Evolutionary conservation across 2,113 vertebrate genomes (phyloP).

Genomic region (Trogon melanurus): DNA sequence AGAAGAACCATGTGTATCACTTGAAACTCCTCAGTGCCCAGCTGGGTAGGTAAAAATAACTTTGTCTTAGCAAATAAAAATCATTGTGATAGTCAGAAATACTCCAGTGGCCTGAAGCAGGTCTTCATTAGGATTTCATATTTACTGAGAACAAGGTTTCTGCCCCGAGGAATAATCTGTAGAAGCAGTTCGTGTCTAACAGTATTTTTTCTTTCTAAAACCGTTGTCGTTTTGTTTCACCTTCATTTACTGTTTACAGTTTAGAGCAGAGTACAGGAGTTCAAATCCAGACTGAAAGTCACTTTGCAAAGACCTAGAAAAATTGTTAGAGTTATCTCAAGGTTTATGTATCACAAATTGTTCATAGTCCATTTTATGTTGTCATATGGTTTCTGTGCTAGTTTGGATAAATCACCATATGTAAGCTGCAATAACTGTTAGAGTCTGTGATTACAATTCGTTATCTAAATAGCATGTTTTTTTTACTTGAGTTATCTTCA

Average conservation of each 20-base stretch:
- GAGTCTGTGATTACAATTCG: neutral
- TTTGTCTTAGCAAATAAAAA: neutral
- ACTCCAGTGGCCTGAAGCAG: neutral
- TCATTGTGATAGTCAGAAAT: neutral
- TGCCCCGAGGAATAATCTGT: neutral
- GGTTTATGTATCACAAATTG: neutral
- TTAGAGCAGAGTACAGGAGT: slow-evolving; percentile 7
- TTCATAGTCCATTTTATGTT: slow-evolving; percentile 22
- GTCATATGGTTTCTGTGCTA: neutral
- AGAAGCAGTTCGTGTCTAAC: neutral
- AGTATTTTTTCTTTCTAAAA: neutral
- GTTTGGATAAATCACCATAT: neutral
- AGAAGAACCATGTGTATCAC: slow-evolving; percentile 60
- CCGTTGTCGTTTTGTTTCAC: neutral
- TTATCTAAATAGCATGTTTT: neutral
- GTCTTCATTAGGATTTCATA: neutral
- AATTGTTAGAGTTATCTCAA: neutral
- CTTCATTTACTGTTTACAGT: neutral
- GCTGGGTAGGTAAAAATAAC: slow-evolving; percentile 78
- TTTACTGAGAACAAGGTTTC: neutral
- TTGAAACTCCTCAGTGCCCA: slow-evolving; percentile 81
- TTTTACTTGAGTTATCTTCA: neutral
- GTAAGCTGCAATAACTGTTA: neutral
- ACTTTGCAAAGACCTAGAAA: neutral
- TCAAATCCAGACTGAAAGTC: neutral